Base-by-base conservation (phyloP, 2,888 invertebrate species). In the Dynastes grantii region DNA sequence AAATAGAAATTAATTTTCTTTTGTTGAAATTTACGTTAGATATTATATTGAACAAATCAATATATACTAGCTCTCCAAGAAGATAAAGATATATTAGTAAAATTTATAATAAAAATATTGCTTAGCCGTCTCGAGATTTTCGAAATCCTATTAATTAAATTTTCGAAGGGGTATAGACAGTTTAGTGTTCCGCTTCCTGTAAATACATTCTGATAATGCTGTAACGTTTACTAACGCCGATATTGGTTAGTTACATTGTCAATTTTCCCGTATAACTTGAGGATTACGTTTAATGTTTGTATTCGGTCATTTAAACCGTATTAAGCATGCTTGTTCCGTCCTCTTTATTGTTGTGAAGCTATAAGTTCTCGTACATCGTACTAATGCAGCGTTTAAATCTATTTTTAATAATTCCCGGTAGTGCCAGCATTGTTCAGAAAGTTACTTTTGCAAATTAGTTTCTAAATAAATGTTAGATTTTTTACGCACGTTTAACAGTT, bases 261-360 rank as follows among this genome's bases (percentile, higher is more conserved):
- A 55, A 55, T 55, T 55, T 55, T 55, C 13, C 55, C 55, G n/a
- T n/a, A 55, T 55, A 55, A 22, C 55, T 22, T 55, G n/a, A n/a
- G 55, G 55, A 45, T 45, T 45, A 45, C 45, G 11, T 11, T 8
- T 11, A 16, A 55, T 55, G 55, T 55, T 55, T 55, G 55, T 55
- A 22, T 55, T 55, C 8, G n/a, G 55, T n/a, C 13, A 55, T 16
- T 55, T 55, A 55, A 22, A 55, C 55, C 55, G 55, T 55, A 55
- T 55, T 55, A 55, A 16, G 55, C 13, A 22, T 55, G n/a, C 22
- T 55, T 55, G 13, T 53, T 9, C 45, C 8, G 55, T 1, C 55
- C 55, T 55, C 55, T 55, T 55, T 55, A 55, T n/a, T 16, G 55
- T 55, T n/a, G n/a, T 2, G 6, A n/a, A 6, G 16, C 6, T 55